phyloP scores from a whole-genome alignment of 1,140 invertebrate species.

The Potamilus streckersoni region DNA sequence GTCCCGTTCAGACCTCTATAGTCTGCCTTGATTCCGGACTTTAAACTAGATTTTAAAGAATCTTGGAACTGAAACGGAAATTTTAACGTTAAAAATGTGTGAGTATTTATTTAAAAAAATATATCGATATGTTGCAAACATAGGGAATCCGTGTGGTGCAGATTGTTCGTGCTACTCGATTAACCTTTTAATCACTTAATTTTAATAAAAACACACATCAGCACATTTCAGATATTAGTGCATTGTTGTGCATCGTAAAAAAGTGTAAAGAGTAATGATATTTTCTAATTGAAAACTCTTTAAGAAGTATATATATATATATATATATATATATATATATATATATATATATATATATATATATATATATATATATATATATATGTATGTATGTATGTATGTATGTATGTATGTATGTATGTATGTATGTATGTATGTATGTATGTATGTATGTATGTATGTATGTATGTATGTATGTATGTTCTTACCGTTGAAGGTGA shows the following conservation, averaged over 20 bases:
- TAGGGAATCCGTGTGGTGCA: background rate
- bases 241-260: background rate
- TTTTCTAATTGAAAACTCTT: background rate
- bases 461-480: background rate
- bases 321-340: background rate
- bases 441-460: background rate
- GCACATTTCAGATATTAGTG: background rate
- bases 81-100: background rate
- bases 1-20: slow-evolving; percentile 31
- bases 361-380: background rate
- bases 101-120: background rate
- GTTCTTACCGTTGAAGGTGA: slow-evolving; percentile 30
- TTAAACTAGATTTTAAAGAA: slow-evolving; percentile 15
- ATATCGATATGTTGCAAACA: background rate
- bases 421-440: background rate
- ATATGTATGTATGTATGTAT: too few relatives aligned
- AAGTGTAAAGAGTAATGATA: background rate
- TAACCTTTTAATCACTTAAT: too few relatives aligned
- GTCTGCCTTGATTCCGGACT: slow-evolving; percentile 19
- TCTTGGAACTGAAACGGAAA: slow-evolving; percentile 23
- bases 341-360: background rate
- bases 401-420: too few relatives aligned
- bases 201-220: too few relatives aligned
- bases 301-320: background rate
- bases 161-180: background rate